Base-by-base conservation (phyloP, 2,888 invertebrate genomes). In the Andrena flavipes region DNA sequence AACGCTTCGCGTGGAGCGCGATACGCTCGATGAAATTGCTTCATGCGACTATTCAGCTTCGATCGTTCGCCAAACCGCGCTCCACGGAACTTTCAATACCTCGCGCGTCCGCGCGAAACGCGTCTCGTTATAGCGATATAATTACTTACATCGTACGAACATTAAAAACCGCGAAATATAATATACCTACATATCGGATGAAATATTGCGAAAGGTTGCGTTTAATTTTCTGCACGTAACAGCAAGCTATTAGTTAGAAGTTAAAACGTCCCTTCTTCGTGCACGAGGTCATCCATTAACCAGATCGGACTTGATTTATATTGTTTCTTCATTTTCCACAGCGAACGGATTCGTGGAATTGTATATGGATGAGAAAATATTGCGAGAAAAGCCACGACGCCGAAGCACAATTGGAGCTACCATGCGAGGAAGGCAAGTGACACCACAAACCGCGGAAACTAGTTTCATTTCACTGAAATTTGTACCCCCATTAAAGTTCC, bases 401-500 rank as follows among this genome's bases (percentile, higher is more conserved):
- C 20, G 51, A 20, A 64, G 51, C 30, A 23, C 42, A 33, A 64
- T n/a, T 33, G 75, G 69, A 76, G 70, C 54, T 76, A 64, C 68
- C 63, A 63, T 72, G 64, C 35, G 60, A 72, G 64, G 60, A 64
- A 51, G 65, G 67, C 30, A 69, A 69, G 78, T 76, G 84, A 89
- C 80, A 79, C n/a, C 30, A 26, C 72, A 82, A 80, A 82, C 83
- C 86, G 60, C 69, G 77, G 89, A 81, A 90, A 90, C 90, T 87
- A 84, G 89, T 80, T 75, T 81, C 88, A 85, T 91, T 90, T 88
- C 86, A 82, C 81, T 72, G 84, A 90, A 91, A 91, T 91, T 91
- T 91, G 88, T 91, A 88, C 86, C 84, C 72, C 87, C 89, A 88
- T 91, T 91, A 90, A 90, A 91, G 85, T 88, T 89, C 80, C 79